phyloP scores from a whole-genome alignment of 2,113 vertebrate genomes.

The Odocoileus hemionus region DNA sequence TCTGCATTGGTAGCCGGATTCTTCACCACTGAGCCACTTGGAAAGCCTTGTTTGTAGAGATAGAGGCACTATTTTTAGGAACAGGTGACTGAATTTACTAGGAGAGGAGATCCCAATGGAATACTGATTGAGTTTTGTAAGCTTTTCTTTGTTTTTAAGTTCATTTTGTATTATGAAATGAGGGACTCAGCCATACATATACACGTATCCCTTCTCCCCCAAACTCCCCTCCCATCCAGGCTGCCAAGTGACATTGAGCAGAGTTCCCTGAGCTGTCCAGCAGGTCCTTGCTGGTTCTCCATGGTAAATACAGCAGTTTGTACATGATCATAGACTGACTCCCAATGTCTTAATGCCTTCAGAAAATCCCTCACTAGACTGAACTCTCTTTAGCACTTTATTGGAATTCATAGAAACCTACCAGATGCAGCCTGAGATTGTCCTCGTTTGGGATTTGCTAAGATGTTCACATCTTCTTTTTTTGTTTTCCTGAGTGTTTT shows the following conservation, averaged over 20 bases:
- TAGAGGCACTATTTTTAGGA: rapidly evolving
- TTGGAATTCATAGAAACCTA: rapidly evolving
- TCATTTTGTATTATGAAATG: not conserved
- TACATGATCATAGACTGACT: rapidly evolving
- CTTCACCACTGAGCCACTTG: not conserved
- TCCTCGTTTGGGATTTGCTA: rapidly evolving
- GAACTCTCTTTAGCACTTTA: no score
- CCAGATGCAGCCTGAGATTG: rapidly evolving
- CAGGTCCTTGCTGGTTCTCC: not conserved
- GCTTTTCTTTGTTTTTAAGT: not conserved
- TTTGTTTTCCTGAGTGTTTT: not conserved
- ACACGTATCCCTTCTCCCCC: rapidly evolving
- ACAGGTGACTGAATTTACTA: rapidly evolving
- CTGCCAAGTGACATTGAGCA: not conserved
- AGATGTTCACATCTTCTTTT: not conserved
- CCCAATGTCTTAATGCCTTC: rapidly evolving
- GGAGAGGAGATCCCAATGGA: rapidly evolving
- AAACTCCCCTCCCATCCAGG: not conserved
- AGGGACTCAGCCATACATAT: not conserved
- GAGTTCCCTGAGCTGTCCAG: rapidly evolving
- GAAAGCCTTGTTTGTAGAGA: not conserved
- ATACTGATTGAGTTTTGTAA: no score
- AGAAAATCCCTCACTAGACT: rapidly evolving
- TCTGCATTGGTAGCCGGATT: not conserved
- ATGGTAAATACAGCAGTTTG: not conserved